Conservation (phyloP, 2,888 invertebrate species). For the Oxyteleia sp. region DNA sequence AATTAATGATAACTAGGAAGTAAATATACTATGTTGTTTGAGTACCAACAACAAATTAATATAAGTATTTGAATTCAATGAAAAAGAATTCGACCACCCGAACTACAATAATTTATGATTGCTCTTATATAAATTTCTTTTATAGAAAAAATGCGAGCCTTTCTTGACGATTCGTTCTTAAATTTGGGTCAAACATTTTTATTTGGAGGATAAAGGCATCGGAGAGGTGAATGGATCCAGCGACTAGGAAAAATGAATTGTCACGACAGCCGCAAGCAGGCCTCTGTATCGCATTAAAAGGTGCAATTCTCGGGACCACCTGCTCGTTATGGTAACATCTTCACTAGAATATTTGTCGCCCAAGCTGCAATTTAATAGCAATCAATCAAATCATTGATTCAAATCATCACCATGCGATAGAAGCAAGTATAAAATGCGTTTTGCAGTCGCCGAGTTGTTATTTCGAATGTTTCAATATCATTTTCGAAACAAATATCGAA, state of each 20-base stretch:
- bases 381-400: neutral
- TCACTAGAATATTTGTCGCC: constrained; percentile 67
- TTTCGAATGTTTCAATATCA: neutral
- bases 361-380: constrained; percentile 4
- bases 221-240: constrained; percentile 78
- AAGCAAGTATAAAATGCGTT: neutral
- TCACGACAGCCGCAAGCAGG: constrained; percentile 79
- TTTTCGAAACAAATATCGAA: neutral
- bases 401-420: neutral
- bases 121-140: constrained; percentile 81
- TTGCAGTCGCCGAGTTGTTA: neutral
- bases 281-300: constrained; percentile 39
- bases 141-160: constrained; percentile 81
- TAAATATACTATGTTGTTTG: too few species aligned
- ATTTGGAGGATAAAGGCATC: constrained; percentile 79
- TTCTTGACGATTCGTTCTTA: constrained; percentile 59
- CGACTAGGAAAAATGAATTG: constrained; percentile 85
- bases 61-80: too few species aligned
- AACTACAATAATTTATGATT: constrained; percentile 83
- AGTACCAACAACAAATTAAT: too few species aligned
- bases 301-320: constrained; percentile 78
- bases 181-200: constrained; percentile 84
- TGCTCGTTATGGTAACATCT: constrained; percentile 81
- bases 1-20: too few species aligned
- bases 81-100: constrained; percentile 86